These are phyloP conservation scores for Suillia variegata DNA, from an alignment of 2,888 invertebrate species.

Conservation along the genomic window DNA sequence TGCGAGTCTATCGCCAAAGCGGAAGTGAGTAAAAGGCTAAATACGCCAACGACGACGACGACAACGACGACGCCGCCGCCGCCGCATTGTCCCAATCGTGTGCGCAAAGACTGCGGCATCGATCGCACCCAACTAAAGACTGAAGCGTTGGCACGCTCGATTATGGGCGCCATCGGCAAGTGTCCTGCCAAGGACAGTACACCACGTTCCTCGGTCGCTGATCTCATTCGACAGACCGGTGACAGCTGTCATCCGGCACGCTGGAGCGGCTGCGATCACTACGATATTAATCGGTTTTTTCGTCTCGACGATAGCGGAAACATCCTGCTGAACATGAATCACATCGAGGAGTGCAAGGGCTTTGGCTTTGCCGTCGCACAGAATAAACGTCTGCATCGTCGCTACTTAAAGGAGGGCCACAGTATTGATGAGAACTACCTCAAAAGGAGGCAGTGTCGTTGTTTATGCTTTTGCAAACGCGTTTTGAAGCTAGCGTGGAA, in stretches of 20 bases:
- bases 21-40: constrained; percentile 30
- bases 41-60: background rate
- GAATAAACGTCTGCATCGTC: constrained; percentile 42
- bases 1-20: too few relatives aligned
- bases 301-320: constrained; percentile 60
- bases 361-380: constrained; percentile 42
- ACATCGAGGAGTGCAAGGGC: constrained; percentile 53
- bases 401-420: constrained; percentile 43
- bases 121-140: constrained; percentile 51
- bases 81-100: constrained; percentile 28
- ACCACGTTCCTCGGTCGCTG: constrained; percentile 26
- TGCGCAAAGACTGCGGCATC: constrained; percentile 48
- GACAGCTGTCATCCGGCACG: constrained; percentile 36
- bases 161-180: constrained; percentile 57
- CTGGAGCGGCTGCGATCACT: constrained; percentile 48
- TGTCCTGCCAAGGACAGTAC: constrained; percentile 42
- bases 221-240: constrained; percentile 26
- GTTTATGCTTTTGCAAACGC: constrained; percentile 33
- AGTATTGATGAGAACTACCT: constrained; percentile 45
- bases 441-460: constrained; percentile 33
- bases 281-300: constrained; percentile 59
- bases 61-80: constrained; percentile 16
- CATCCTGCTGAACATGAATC: constrained; percentile 54
- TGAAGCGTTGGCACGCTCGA: constrained; percentile 52
- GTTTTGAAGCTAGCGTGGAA: constrained; percentile 42